Evolutionary conservation across 2,797 vertebrate species (phyloP), one percentile per base, ranked within the genome.

Genomic region (Xenopus petersii): DNA sequence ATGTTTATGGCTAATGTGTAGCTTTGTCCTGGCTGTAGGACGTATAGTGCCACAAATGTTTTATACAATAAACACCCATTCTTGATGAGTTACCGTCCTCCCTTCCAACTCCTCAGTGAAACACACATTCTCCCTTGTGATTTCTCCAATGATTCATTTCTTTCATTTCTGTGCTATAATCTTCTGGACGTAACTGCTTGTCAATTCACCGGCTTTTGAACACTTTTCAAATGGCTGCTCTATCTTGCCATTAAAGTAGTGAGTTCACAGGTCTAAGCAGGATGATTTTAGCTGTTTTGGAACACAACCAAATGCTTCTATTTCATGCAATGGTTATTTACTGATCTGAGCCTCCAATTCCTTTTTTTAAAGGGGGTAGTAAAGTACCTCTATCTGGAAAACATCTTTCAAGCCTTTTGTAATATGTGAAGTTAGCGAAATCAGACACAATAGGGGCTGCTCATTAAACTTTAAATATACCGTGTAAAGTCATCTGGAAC

Each of bases 81-180:
- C 26, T 63, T 26, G 58, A 11, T 24, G 59, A 61, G 59, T 17
- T 63, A 16, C 26, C 2, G 1, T 33, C 30, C 61, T 63, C 61
- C 12, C 33, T 47, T 16, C 13, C 36, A 46, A 11, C 36, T 64
- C 33, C 30, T 68, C 64, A 62, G 55, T 64, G 61, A 75, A 73
- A 59, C 67, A 62, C 30, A 64, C 64, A 68, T 42, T 69, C 36
- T 49, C 26, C 59, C 42, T 21, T 68, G 33, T 68, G 58, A 73
- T 68, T 54, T 73, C 59, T 68, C 46, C 61, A 61, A 64, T 68
- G 70, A 77, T 77, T 75, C 68, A 70, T 56, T 71, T 75, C 74
- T 75, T 64, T 73, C 64, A 73, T 69, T 73, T 64, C 59, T n/a
- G 47, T 21, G 21, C 65, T 67, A 49, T 60, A 59, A 36, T 63